Evolutionary conservation across 2,797 vertebrate species (phyloP).

Genomic region (Chrysocyon brachyurus): DNA sequence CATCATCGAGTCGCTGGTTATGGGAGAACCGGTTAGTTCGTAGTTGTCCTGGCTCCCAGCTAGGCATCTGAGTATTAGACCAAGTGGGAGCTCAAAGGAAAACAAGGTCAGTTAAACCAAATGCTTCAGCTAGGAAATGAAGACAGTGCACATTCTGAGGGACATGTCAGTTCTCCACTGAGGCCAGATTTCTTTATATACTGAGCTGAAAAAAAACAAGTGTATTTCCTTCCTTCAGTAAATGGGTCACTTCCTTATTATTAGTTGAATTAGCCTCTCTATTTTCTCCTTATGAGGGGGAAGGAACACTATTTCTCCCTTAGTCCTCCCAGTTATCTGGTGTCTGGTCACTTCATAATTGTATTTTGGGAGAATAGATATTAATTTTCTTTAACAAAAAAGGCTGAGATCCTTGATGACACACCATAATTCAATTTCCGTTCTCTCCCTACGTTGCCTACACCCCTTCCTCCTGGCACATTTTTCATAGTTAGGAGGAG

Average conservation of each 20-base stretch:
- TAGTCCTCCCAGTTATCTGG: slow-evolving; percentile 28
- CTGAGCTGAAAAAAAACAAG: neutral
- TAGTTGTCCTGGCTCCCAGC: neutral
- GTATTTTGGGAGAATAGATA: slow-evolving; percentile 71
- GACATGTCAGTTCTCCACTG: neutral
- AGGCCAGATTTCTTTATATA: neutral
- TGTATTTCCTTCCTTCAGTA: neutral
- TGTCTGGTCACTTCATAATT: slow-evolving; percentile 63
- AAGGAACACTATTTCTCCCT: slow-evolving; percentile 38
- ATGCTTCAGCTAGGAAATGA: neutral
- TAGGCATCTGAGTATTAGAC: neutral
- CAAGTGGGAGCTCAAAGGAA: neutral
- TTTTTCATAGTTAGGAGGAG: slow-evolving; percentile 86
- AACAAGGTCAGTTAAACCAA: neutral
- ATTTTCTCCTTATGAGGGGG: slow-evolving; percentile 47
- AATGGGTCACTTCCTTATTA: neutral
- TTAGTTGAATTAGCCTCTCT: slow-evolving; percentile 26
- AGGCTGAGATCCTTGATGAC: slow-evolving; percentile 72
- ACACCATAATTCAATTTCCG: slow-evolving; percentile 81
- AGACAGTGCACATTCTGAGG: neutral
- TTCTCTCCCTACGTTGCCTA: slow-evolving; percentile 16
- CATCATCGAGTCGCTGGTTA: accelerated
- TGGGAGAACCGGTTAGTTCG: neutral
- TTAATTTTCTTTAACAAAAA: slow-evolving; percentile 83
- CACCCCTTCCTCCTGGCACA: slow-evolving; percentile 62